Base-by-base conservation (phyloP, 2,113 vertebrate genomes). In the Toxotes chatareus region DNA sequence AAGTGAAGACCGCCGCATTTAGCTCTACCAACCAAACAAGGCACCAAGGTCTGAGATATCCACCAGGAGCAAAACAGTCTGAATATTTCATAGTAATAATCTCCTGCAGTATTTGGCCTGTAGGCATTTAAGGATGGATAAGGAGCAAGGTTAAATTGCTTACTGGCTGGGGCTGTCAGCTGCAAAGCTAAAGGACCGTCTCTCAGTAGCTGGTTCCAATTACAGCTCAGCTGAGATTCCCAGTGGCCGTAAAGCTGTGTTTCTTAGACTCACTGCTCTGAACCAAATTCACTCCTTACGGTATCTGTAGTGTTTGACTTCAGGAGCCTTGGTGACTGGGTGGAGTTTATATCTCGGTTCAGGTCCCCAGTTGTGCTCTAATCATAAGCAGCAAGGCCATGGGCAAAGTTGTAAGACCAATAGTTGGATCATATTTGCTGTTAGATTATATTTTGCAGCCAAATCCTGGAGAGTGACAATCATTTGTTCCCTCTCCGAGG, bases 61-160 rank as follows among this genome's bases (percentile, higher is more conserved):
- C 31, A 27, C 55, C 11, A n/a, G 53, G 51, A 70, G 67, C 60
- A 13, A 73, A 70, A 47, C 42, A 3, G 57, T 46, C 32, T 78
- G 34, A 86, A 87, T 87, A 73, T 91, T 79, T 90, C 47, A 73
- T 62, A 60, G 31, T 74, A 64, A 86, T 83, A 66, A 80, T 79
- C 51, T 79, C 31, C 46, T 38, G 46, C 64, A 73, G 71, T 69
- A 49, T 86, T 73, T 84, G 57, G 75, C 64, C 72, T 80, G 77
- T 70, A 76, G 76, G 69, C 83, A 64, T 8, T 59, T 59, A 27
- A 31, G 3, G 56, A 19, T 32, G 76, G 76, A 79, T 69, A 56
- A 68, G 40, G 64, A 79, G 60, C 49, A 17, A 63, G 65, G 85
- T 74, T 83, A 78, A 80, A 84, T 72, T 67, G 27, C 62, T 78